These are phyloP conservation scores for Brenthis ino DNA, from an alignment of 2,888 invertebrate genomes.

Conservation along the genomic window DNA sequence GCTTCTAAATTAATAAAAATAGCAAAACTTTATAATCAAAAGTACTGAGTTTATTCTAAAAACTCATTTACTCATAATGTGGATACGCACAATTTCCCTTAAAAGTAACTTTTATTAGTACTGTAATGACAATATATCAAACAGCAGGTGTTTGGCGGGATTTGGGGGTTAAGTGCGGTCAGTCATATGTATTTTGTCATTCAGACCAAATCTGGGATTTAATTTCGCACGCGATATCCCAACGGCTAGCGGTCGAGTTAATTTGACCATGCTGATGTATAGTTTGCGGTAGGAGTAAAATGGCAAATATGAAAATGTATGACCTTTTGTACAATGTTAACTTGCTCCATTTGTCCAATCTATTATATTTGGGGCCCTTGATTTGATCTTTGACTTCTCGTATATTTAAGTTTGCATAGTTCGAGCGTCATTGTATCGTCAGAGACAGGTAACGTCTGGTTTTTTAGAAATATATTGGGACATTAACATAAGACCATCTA, in stretches of 20 bases:
- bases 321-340: too few species aligned
- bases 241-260: conserved; percentile 31
- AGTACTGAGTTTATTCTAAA: neutral
- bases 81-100: neutral
- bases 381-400: too few species aligned
- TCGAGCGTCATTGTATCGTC: too few species aligned
- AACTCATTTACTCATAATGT: neutral
- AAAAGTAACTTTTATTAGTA: neutral
- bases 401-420: too few species aligned
- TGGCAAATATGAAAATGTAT: neutral
- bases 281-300: conserved; percentile 27
- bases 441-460: too few species aligned
- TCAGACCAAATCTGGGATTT: conserved; percentile 52
- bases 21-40: too few species aligned
- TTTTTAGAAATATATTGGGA: too few species aligned
- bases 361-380: too few species aligned
- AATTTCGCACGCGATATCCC: conserved; percentile 45
- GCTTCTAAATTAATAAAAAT: too few species aligned
- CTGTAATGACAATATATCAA: conserved; percentile 29
- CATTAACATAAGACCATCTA: too few species aligned
- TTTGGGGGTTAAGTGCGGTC: conserved; percentile 49
- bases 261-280: conserved; percentile 32
- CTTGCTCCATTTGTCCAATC: too few species aligned
- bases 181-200: conserved; percentile 49
- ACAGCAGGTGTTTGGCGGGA: conserved; percentile 45